Percentiles rank a stretch among this genome's conserved stretches.
Evolutionary conservation across 2,797 vertebrate species (phyloP).

Genomic region (Phalanger gymnotis): DNA sequence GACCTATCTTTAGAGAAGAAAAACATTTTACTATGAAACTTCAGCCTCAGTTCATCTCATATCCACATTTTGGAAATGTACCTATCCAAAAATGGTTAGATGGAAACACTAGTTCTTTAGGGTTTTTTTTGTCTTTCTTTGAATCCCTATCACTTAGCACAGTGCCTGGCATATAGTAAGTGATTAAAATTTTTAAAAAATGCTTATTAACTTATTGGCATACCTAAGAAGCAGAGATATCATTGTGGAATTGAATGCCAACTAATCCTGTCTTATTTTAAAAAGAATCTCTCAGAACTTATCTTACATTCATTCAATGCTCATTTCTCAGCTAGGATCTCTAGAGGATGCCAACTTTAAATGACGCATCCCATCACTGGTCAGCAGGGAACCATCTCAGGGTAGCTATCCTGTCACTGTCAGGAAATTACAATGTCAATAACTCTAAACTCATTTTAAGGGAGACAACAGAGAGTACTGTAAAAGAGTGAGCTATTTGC

Average conservation of each 20-base stretch:
- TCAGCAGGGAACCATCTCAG: neutral
- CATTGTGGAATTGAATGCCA: neutral
- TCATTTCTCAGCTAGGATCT: neutral
- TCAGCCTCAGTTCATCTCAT: neutral
- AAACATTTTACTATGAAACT: neutral
- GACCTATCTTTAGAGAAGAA: neutral
- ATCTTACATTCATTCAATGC: neutral
- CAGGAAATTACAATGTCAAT: neutral
- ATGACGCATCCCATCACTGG: neutral
- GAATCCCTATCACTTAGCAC: neutral
- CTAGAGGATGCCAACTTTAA: neutral
- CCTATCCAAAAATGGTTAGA: neutral
- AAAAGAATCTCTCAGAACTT: neutral
- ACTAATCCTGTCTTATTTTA: neutral
- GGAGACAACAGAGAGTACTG: conserved; percentile 33
- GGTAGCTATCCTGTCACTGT: neutral
- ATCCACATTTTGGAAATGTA: neutral
- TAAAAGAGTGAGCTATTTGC: neutral
- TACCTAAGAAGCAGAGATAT: neutral
- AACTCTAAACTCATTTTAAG: conserved; percentile 52
- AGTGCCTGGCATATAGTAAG: neutral
- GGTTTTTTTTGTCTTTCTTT: neutral
- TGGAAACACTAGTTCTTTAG: neutral
- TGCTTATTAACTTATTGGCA: neutral
- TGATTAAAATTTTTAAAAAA: neutral